These are phyloP conservation scores for Eilema sororculum DNA, from an alignment of 2,888 invertebrate species.

Conservation along the genomic window DNA sequence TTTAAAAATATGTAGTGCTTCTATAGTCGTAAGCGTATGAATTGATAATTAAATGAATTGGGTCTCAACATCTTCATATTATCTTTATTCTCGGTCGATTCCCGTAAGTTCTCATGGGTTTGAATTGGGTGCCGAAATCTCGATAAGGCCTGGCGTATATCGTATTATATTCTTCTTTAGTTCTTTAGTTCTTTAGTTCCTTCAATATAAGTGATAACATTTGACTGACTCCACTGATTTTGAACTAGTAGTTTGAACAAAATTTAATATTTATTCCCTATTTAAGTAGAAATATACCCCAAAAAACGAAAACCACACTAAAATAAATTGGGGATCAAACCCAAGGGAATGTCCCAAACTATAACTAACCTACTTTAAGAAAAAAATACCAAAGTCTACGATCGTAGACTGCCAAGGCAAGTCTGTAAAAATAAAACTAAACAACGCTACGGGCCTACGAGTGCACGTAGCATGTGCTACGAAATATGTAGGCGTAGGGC, in stretches of 20 bases:
- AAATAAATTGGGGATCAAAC: not conserved
- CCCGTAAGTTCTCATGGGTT: too few relatives aligned
- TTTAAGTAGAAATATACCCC: not conserved
- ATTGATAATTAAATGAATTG: too few relatives aligned
- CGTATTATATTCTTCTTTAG: too few relatives aligned
- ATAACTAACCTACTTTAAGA: not conserved
- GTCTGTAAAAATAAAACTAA: conserved; percentile 33
- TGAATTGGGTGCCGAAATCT: too few relatives aligned
- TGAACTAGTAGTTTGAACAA: not conserved
- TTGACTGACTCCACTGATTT: too few relatives aligned
- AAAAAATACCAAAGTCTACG: conserved; percentile 16
- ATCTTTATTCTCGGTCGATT: too few relatives aligned
- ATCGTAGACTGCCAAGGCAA: conserved; percentile 19
- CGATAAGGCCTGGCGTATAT: too few relatives aligned
- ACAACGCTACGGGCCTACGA: conserved; percentile 36
- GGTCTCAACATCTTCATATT: too few relatives aligned
- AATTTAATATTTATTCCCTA: not conserved
- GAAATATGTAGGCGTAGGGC: conserved; percentile 33
- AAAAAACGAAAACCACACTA: not conserved
- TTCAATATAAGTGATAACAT: too few relatives aligned
- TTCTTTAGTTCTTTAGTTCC: too few relatives aligned
- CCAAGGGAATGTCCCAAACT: not conserved
- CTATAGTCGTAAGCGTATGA: too few relatives aligned
- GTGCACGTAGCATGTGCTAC: conserved; percentile 43
- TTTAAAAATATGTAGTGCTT: too few relatives aligned